These are phyloP conservation scores for Pangasius mekongensis DNA, from an alignment of 2,797 vertebrate species.

Conservation along the genomic window DNA sequence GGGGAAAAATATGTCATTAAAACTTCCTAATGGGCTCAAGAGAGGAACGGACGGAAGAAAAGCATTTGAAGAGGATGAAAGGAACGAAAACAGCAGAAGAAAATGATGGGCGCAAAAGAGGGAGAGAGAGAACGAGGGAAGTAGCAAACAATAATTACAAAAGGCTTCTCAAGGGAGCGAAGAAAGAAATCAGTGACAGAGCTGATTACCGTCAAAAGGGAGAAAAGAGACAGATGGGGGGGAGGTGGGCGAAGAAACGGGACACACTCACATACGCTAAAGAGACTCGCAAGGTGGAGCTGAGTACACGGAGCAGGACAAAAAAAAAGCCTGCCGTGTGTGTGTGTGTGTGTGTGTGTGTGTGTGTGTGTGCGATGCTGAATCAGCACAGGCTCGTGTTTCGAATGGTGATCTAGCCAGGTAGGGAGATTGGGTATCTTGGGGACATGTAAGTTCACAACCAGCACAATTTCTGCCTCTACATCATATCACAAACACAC, in stretches of 20 bases:
- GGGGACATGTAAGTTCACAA: slow-evolving; percentile 42
- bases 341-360: slow-evolving; percentile 59
- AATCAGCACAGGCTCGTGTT: slow-evolving; percentile 41
- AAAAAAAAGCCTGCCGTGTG: slow-evolving; percentile 47
- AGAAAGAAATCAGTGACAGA: slow-evolving; percentile 43
- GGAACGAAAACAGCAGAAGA: slow-evolving; percentile 24
- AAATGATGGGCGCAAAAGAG: background rate
- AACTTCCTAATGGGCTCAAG: slow-evolving; percentile 50
- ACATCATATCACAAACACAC: slow-evolving; percentile 45
- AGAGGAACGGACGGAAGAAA: slow-evolving; percentile 35
- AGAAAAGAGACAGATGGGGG: background rate
- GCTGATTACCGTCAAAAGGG: slow-evolving; percentile 39
- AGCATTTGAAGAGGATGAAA: slow-evolving; percentile 52
- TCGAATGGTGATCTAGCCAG: slow-evolving; percentile 35
- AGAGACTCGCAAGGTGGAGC: slow-evolving; percentile 23
- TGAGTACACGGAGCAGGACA: slow-evolving; percentile 10
- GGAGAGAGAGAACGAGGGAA: slow-evolving; percentile 16
- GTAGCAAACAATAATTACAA: slow-evolving; percentile 37
- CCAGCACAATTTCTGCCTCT: slow-evolving; percentile 48
- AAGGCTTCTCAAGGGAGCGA: slow-evolving; percentile 42
- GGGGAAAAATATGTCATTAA: slow-evolving; percentile 48
- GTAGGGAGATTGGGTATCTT: slow-evolving; percentile 39
- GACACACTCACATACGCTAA: slow-evolving; percentile 5
- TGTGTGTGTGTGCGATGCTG: slow-evolving; percentile 39
- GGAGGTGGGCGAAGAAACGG: background rate